Conservation (phyloP, 2,797 vertebrate species). For the Falco novaeseelandiae region DNA sequence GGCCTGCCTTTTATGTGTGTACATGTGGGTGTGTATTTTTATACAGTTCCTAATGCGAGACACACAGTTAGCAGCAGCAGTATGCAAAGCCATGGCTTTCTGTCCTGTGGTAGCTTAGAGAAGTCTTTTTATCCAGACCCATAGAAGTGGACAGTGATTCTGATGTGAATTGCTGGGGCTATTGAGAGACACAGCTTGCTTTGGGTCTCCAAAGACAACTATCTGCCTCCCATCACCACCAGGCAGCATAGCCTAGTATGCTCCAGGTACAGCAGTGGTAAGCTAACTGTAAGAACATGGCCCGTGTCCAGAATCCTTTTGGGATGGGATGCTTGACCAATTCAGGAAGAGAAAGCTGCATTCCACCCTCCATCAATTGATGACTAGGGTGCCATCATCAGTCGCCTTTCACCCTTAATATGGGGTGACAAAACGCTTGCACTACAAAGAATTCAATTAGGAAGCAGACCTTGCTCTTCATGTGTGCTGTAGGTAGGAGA, state of each 20-base stretch:
- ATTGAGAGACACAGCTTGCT: neutral
- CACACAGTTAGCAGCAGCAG: neutral
- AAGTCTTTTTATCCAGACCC: neutral
- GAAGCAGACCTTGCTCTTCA: neutral
- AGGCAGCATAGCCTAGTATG: neutral
- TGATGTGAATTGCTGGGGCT: neutral
- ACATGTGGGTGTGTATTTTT: neutral
- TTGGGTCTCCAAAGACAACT: neutral
- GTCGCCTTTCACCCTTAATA: neutral
- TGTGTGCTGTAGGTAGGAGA: neutral
- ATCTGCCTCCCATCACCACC: neutral
- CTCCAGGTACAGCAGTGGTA: neutral
- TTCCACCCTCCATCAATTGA: neutral
- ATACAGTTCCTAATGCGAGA: neutral
- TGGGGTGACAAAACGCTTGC: neutral
- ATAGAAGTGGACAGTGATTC: neutral
- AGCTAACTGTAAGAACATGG: neutral
- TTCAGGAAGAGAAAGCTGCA: neutral
- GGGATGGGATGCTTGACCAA: neutral
- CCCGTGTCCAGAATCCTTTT: neutral
- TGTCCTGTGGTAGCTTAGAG: neutral
- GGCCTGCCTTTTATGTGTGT: neutral
- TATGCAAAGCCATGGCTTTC: neutral
- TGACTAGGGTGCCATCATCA: neutral
- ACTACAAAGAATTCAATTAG: neutral